Percentiles rank a stretch among this genome's conserved stretches.
Conservation (phyloP, 2,888 invertebrate genomes). For the Acronicta leporina region DNA sequence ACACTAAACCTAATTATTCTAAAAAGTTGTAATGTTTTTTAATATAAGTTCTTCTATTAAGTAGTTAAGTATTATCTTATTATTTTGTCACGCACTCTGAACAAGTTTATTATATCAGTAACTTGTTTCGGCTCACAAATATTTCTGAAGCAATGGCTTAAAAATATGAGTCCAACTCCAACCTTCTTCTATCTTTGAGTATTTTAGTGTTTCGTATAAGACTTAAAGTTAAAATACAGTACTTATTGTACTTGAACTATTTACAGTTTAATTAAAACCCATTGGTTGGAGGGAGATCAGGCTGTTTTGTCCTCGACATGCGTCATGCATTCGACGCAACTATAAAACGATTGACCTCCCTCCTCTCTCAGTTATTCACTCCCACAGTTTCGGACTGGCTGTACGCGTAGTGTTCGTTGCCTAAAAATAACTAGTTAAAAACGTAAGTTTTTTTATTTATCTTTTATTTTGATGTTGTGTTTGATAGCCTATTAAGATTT, state of each 20-base stretch:
- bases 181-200: no score
- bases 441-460: constrained; percentile 65
- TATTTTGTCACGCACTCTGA: no score
- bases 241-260: not conserved
- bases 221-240: not conserved
- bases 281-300: constrained; percentile 55
- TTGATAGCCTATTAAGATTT: not conserved
- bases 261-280: constrained; percentile 16
- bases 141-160: no score
- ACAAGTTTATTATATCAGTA: no score
- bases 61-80: no score
- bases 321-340: constrained; percentile 61
- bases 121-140: no score
- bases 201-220: no score
- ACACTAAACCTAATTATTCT: no score
- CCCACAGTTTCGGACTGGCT: constrained; percentile 56
- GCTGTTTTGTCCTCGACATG: constrained; percentile 60
- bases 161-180: no score
- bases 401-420: constrained; percentile 59
- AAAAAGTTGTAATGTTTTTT: no score
- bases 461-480: constrained; percentile 9
- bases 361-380: constrained; percentile 70
- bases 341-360: constrained; percentile 74
- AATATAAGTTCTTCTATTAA: no score
- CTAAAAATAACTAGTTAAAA: constrained; percentile 54